Conservation (phyloP, 2,113 vertebrate genomes). For the Chaenogobius annularis region DNA sequence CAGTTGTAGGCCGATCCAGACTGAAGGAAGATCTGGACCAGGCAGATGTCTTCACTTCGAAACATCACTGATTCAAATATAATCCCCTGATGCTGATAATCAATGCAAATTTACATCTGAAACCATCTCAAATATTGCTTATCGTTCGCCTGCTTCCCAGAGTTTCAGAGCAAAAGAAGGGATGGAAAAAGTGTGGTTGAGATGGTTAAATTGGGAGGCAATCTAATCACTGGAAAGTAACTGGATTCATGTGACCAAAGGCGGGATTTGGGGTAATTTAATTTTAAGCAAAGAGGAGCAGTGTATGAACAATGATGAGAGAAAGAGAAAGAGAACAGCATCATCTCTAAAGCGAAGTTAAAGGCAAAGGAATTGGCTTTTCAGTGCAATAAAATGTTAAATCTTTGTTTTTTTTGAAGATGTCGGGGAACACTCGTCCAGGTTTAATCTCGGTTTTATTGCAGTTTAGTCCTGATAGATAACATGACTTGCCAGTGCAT, state of each 20-base stretch:
- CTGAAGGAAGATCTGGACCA: conserved; percentile 93
- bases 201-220: not conserved
- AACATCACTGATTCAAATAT: conserved; percentile 86
- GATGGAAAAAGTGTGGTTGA: not conserved
- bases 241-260: conserved; percentile 1
- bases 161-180: not conserved
- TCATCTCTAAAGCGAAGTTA: not conserved
- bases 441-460: no score
- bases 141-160: not conserved
- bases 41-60: conserved; percentile 93
- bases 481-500: no score
- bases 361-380: not conserved
- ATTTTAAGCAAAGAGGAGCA: not conserved
- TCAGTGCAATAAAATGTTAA: not conserved
- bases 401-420: not conserved
- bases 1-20: conserved; percentile 94
- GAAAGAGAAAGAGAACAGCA: not conserved
- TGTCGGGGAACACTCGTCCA: not conserved
- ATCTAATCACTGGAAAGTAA: not conserved
- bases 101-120: not conserved
- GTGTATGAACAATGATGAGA: not conserved
- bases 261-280: not conserved
- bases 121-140: not conserved
- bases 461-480: no score
- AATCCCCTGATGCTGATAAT: not conserved